Evolutionary conservation across 2,797 vertebrate genomes (phyloP).

Genomic region (Triplophysa yarkandensis): DNA sequence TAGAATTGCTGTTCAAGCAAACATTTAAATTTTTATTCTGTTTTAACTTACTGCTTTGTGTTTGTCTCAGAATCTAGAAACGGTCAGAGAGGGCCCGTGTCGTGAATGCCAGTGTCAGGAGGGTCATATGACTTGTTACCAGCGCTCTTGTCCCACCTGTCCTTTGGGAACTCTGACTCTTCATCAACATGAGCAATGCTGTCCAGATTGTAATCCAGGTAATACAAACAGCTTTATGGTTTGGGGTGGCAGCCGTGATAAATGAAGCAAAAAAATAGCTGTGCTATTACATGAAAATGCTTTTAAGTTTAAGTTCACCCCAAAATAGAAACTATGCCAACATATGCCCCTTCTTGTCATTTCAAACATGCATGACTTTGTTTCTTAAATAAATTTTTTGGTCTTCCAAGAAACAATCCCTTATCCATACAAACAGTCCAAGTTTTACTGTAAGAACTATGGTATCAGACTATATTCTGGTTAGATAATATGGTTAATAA

Average conservation of each 20-base stretch:
- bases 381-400: no score
- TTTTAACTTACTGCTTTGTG: not conserved
- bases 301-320: no score
- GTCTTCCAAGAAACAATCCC: constrained; percentile 21
- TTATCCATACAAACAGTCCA: constrained; percentile 14
- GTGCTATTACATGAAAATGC: no score
- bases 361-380: no score
- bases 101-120: constrained; percentile 80
- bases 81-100: constrained; percentile 80
- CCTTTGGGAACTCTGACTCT: constrained; percentile 73
- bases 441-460: constrained; percentile 17
- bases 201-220: constrained; percentile 85
- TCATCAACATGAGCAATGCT: constrained; percentile 75
- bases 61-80: constrained; percentile 70
- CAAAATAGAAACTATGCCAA: no score
- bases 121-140: constrained; percentile 81
- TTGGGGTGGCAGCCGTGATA: not conserved
- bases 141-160: constrained; percentile 82
- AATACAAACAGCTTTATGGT: constrained; percentile 7
- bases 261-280: not conserved
- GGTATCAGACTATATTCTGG: constrained; percentile 48
- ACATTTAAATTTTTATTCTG: not conserved
- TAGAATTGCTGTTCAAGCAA: not conserved
- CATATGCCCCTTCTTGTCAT: no score
- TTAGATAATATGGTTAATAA: constrained; percentile 43